Base-by-base conservation (phyloP, 1,140 invertebrate genomes). In the Bombus picipes region DNA sequence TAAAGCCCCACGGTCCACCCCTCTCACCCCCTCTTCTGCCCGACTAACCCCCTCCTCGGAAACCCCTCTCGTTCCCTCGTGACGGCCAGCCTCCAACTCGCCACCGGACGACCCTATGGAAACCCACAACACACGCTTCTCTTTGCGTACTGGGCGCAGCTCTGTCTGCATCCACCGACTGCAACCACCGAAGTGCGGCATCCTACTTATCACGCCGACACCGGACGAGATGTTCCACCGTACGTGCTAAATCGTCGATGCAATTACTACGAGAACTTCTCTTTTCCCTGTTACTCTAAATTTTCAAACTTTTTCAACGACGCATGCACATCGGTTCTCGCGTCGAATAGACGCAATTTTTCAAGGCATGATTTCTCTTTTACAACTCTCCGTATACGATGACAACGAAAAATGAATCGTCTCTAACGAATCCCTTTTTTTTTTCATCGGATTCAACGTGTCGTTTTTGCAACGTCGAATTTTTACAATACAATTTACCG, bases 1-100 rank as follows among this genome's bases (percentile, higher is more conserved):
- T 95, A 95, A 95, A 95, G 93, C 93, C 92, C 92, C 93, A 91
- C 89, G 89, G 90, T 81, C 91, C 89, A 84, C 85, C 91, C 88
- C 90, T 76, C 87, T 80, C 78, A 39, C 65, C 68, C 78, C 83
- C 71, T 82, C 81, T 77, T 89, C 90, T 80, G 71, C 39, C 47
- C 79, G 79, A 81, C 71, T 81, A 81, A 88, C 89, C 87, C 90
- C 88, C 86, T 91, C 90, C 91, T 78, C 84, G 80, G 37, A 32
- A 66, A 62, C 65, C 80, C 71, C 83, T 66, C 85, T 71, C 80
- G 87, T 65, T 91, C 89, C 86, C 90, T 88, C 82, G 74, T 79
- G 59, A 43, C 90, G 81, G 86, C 86, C 87, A 83, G 85, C 87
- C 90, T 89, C 92, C 92, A 85, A 92, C 88, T 91, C 91, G 90